phyloP scores from a whole-genome alignment of 2,113 vertebrate genomes.

The Aix galericulata region DNA sequence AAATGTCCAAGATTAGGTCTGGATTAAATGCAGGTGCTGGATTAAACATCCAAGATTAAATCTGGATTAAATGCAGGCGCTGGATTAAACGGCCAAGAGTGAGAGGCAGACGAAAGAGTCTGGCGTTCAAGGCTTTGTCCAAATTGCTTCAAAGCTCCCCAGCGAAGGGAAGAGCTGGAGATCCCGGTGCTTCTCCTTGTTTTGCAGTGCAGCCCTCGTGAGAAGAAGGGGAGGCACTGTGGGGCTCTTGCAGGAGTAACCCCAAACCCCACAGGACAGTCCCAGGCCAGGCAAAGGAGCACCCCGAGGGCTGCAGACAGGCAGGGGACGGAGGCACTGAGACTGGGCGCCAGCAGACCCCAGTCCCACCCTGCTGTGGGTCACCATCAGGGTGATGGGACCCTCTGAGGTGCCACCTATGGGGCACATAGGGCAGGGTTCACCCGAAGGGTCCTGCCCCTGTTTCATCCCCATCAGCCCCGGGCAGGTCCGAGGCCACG shows the following conservation, averaged over 20 bases:
- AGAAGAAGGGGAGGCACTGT: background rate
- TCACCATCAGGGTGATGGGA: background rate
- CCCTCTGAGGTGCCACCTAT: background rate
- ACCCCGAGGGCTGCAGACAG: too few relatives aligned
- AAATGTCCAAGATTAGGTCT: background rate
- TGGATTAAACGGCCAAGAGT: background rate
- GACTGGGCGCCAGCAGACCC: rapidly evolving
- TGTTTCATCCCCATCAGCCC: background rate
- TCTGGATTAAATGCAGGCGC: too few relatives aligned
- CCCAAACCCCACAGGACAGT: background rate
- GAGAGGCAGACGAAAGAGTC: background rate
- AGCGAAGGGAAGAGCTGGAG: rapidly evolving
- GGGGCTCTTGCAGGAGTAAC: background rate
- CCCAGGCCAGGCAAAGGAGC: background rate
- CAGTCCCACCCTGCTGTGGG: background rate
- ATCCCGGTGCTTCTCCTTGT: background rate
- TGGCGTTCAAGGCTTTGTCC: background rate
- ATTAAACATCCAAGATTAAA: background rate
- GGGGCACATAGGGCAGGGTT: background rate
- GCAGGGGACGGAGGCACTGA: background rate
- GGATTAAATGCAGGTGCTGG: too few relatives aligned
- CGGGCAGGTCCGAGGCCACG: background rate
- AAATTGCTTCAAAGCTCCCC: background rate
- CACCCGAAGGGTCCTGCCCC: background rate
- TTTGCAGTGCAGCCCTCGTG: background rate